These are phyloP conservation scores for Percopsis omiscomaycus DNA, from an alignment of 2,797 vertebrate genomes.

Conservation along the genomic window DNA sequence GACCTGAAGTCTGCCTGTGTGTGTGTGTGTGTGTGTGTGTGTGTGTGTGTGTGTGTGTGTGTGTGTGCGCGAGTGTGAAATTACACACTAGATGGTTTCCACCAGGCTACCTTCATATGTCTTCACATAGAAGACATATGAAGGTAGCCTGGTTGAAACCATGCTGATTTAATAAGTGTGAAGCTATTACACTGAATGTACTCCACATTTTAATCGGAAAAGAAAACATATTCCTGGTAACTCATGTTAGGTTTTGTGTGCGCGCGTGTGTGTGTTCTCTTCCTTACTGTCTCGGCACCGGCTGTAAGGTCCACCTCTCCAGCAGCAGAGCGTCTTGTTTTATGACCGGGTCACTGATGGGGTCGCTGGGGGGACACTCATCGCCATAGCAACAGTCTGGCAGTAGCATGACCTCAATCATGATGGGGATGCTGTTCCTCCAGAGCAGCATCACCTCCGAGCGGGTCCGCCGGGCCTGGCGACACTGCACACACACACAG, in stretches of 20 bases:
- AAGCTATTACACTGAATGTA: no score
- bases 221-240: background rate
- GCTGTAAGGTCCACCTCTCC: conserved; percentile 96
- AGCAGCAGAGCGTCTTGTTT: conserved; percentile 94
- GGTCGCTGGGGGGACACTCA: conserved; percentile 89
- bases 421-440: conserved; percentile 96
- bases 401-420: conserved; percentile 98
- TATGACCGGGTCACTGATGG: conserved; percentile 92
- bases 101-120: no score
- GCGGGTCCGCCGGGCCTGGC: conserved; percentile 90
- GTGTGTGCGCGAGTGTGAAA: conserved; percentile 2
- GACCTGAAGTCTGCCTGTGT: background rate
- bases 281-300: conserved; percentile 92
- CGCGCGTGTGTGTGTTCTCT: conserved; percentile 5
- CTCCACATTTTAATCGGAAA: no score
- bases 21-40: background rate
- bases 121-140: no score
- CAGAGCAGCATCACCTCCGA: conserved; percentile 94
- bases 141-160: no score
- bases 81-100: no score
- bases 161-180: background rate
- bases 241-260: conserved; percentile 9
- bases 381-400: conserved; percentile 99
- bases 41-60: background rate
- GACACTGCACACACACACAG: conserved; percentile 80